Percentiles rank a stretch among this genome's conserved stretches.
These are phyloP conservation scores for Drosophila bipectinata DNA, from an alignment of 1,140 invertebrate genomes.

Conservation along the genomic window DNA sequence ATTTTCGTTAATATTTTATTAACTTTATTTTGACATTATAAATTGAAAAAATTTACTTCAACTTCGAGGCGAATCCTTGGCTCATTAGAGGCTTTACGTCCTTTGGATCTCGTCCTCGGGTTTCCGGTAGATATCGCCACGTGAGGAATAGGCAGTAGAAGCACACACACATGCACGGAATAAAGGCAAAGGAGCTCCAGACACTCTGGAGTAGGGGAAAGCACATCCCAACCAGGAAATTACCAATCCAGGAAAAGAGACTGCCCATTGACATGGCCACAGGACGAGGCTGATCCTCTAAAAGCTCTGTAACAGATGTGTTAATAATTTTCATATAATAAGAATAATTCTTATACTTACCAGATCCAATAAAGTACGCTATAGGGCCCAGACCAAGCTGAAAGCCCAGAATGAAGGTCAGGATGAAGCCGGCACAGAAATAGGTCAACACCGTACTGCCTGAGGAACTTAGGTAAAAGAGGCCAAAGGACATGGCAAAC, in stretches of 20 bases:
- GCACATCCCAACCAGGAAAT: constrained; percentile 92
- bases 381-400: constrained; percentile 93
- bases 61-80: constrained; percentile 80
- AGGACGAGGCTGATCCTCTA: constrained; percentile 92
- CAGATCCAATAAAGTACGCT: constrained; percentile 91
- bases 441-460: constrained; percentile 85
- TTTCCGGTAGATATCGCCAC: constrained; percentile 89
- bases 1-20: constrained; percentile 12
- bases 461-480: constrained; percentile 86
- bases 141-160: constrained; percentile 86
- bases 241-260: constrained; percentile 94
- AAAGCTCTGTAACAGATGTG: constrained; percentile 87
- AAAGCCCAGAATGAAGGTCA: constrained; percentile 91
- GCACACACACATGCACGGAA: constrained; percentile 87
- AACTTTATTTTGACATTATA: not conserved
- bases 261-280: constrained; percentile 94
- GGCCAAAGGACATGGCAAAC: constrained; percentile 85
- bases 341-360: constrained; percentile 11
- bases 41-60: not conserved
- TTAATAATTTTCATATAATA: too few species aligned
- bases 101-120: constrained; percentile 86
- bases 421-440: constrained; percentile 86
- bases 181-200: constrained; percentile 88
- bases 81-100: constrained; percentile 86
- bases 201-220: constrained; percentile 88